Percentiles rank a stretch among this genome's conserved stretches.
Evolutionary conservation across 2,797 vertebrate species (phyloP).

Genomic region (Danio choprae): DNA sequence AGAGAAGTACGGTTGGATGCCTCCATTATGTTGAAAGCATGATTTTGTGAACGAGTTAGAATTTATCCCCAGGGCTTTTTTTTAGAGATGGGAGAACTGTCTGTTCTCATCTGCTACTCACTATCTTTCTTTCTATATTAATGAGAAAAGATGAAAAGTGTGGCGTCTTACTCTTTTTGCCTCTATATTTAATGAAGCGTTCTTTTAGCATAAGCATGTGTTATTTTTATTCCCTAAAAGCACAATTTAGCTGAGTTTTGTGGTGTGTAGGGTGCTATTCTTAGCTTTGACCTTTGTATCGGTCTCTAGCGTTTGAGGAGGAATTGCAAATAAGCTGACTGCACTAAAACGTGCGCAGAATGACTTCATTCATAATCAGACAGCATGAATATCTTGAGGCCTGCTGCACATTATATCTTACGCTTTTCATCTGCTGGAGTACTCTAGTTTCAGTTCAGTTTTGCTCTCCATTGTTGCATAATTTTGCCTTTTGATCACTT

Average conservation of each 20-base stretch:
- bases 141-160: conserved; percentile 6
- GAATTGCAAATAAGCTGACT: conserved; percentile 39
- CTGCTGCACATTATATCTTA: neutral
- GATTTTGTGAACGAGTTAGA: conserved; percentile 25
- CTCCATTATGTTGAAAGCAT: conserved; percentile 28
- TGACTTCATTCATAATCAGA: conserved; percentile 44
- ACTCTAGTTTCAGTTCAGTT: neutral
- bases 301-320: conserved; percentile 23
- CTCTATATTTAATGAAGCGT: conserved; percentile 32
- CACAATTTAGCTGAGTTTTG: conserved; percentile 42
- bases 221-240: conserved; percentile 43
- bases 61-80: conserved; percentile 35
- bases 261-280: conserved; percentile 36
- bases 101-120: conserved; percentile 34
- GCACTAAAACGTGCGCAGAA: conserved; percentile 33
- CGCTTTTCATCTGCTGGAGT: neutral
- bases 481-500: neutral
- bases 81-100: conserved; percentile 28
- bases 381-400: neutral
- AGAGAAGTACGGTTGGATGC: conserved; percentile 22
- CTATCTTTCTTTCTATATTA: conserved; percentile 23
- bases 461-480: neutral
- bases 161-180: neutral
- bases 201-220: conserved; percentile 35
- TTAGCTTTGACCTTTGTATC: conserved; percentile 37